Evolutionary conservation across 2,797 vertebrate genomes (phyloP).

Genomic region (Chaetodon trifasciatus): DNA sequence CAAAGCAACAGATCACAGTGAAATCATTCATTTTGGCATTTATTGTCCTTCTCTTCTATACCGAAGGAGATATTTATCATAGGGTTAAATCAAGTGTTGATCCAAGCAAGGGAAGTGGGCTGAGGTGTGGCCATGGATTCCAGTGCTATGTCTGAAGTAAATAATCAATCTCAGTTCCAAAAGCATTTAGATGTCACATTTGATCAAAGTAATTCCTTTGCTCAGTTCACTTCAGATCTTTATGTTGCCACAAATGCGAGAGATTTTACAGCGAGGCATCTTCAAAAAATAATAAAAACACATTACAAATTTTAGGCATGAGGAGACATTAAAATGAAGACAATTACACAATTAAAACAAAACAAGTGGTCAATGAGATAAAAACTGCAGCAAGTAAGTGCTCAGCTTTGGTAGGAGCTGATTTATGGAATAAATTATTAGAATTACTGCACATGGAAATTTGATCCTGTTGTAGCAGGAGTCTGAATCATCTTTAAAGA

Average conservation of each 20-base stretch:
- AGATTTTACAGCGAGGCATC: neutral
- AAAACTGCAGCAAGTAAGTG: neutral
- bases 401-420: neutral
- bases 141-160: neutral
- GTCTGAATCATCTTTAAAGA: neutral
- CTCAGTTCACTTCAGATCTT: neutral
- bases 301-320: neutral
- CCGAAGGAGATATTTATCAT: constrained; percentile 44
- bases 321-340: neutral
- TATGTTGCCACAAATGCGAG: neutral
- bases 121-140: constrained; percentile 12
- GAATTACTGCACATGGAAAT: neutral
- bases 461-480: neutral
- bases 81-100: constrained; percentile 42
- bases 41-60: constrained; percentile 40
- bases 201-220: neutral
- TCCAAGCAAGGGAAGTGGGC: constrained; percentile 13
- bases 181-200: neutral
- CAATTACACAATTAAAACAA: neutral
- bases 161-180: constrained; percentile 21
- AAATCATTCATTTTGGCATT: constrained; percentile 59
- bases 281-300: neutral
- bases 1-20: constrained; percentile 55
- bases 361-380: neutral
- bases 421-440: neutral